Conservation (phyloP, 2,888 invertebrate genomes). For the Lasioglossum vierecki region DNA sequence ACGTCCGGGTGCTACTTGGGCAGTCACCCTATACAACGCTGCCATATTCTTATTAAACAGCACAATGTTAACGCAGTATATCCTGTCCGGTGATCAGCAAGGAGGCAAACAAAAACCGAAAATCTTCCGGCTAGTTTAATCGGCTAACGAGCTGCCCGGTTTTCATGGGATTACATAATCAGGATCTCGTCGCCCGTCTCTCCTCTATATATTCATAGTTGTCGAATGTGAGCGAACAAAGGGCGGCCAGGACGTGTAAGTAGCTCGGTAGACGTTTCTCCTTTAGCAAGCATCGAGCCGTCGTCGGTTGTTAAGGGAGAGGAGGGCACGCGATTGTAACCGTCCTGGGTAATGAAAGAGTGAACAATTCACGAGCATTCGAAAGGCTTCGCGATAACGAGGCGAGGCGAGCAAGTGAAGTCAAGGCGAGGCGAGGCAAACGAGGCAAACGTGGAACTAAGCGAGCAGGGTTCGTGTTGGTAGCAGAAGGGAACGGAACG, state of each 20-base stretch:
- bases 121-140: background rate
- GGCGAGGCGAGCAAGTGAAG: background rate
- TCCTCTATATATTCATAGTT: background rate
- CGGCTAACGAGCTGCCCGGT: background rate
- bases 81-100: background rate
- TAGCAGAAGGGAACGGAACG: background rate
- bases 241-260: background rate
- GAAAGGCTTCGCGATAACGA: slow-evolving; percentile 28
- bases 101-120: background rate
- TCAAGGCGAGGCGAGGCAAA: background rate
- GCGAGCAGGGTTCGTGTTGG: background rate
- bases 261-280: slow-evolving; percentile 1
- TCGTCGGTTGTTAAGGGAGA: background rate
- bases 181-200: background rate
- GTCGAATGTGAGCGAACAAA: background rate
- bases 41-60: background rate
- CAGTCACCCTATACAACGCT: background rate
- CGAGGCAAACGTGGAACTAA: background rate
- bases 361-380: slow-evolving; percentile 18
- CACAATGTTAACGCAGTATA: background rate
- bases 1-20: no score
- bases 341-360: background rate
- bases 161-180: background rate
- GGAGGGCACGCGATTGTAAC: slow-evolving; percentile 7
- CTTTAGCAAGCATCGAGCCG: background rate